Evolutionary conservation across 2,797 vertebrate genomes (phyloP), one percentile per base, ranked within the genome.

Genomic region (Oreochromis mossambicus): DNA sequence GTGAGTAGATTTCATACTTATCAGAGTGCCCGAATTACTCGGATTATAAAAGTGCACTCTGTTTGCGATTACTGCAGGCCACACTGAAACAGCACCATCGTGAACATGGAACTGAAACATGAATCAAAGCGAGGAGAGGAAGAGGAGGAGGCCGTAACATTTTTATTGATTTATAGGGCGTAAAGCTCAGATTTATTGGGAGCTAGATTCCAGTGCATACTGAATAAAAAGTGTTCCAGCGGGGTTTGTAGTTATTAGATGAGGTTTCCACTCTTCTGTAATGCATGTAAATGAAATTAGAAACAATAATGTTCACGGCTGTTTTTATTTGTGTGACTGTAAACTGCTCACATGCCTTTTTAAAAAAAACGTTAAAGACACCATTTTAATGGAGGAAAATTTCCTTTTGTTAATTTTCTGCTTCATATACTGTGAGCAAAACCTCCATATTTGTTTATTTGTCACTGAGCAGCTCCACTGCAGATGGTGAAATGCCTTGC

Each of bases 1-100:
- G 79, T 10, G 75, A 76, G 88, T 83, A 81, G 91, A 92, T 92
- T 92, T 91, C 54, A 70, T 87, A 21, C 77, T 92, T 80, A 87
- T 87, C 70, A 80, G 73, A 73, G 79, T 76, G 85, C 70, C 83
- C 75, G 89, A 91, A 87, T 91, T 55, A 93, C 81, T 84, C 66
- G 80, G 91, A 93, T 94, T 92, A 90, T 89, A 83, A 90, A 90
- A 88, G 81, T 19, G 68, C 88, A 52, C 87, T 82, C 84, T 75
- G 81, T 86, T 89, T 83, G 84, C n/a, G 82, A 90, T 91, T 91
- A 84, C 68, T 41, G 77, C 66, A 9, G 2, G 85, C 58, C 50
- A 56, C 80, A 21, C 80, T 81, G 75, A 85, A 86, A 86, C 82
- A 10, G 75, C 79, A 2, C n/a, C 5, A 5, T 56, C 75, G 21